These are phyloP conservation scores for Geophilus truncorum DNA, from an alignment of 2,888 invertebrate species.

Conservation along the genomic window DNA sequence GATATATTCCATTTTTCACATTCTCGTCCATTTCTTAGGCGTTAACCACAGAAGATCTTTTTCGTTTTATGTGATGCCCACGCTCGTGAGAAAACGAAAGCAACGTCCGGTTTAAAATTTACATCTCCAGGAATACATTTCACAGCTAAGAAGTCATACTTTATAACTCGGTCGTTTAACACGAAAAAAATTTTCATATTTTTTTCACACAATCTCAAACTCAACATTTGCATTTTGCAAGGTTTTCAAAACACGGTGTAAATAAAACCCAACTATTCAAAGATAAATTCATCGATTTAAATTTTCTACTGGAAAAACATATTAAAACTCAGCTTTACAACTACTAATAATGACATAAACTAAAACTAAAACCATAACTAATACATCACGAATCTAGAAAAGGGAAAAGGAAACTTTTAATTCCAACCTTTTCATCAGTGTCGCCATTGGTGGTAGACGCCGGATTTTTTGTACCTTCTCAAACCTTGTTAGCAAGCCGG, in stretches of 20 bases:
- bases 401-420: neutral
- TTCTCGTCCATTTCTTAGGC: neutral
- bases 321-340: neutral
- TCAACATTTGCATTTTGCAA: no score
- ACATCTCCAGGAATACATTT: neutral
- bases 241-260: no score
- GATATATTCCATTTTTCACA: no score
- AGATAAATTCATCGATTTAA: no score
- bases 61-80: neutral
- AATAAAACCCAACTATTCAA: no score
- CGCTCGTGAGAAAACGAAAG: neutral
- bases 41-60: neutral
- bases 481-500: slow-evolving; percentile 17
- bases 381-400: neutral
- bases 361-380: neutral
- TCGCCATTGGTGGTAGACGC: slow-evolving; percentile 21
- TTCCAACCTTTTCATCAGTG: slow-evolving; percentile 23
- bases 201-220: neutral
- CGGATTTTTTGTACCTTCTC: slow-evolving; percentile 8
- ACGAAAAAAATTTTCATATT: neutral
- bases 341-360: neutral
- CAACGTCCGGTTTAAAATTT: neutral
- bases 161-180: no score
- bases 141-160: neutral
- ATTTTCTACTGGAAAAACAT: neutral